These are phyloP conservation scores for Epistrophe eligans DNA, from an alignment of 2,888 invertebrate species.

Conservation along the genomic window DNA sequence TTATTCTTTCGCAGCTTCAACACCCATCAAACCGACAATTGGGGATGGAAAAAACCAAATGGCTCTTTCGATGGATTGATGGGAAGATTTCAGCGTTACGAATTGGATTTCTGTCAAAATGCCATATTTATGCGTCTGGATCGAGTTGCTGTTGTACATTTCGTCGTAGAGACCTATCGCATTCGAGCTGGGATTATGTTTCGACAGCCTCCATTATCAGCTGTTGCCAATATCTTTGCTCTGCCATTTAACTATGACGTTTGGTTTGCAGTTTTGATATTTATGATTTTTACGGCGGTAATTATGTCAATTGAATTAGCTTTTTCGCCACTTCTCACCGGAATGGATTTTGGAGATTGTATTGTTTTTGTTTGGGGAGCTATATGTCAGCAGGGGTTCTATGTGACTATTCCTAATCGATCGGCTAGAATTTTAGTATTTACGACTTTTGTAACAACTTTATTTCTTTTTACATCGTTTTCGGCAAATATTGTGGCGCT, in stretches of 20 bases:
- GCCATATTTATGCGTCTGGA: slow-evolving; percentile 86
- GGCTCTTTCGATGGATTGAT: slow-evolving; percentile 86
- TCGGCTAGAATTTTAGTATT: slow-evolving; percentile 86
- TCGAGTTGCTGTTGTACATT: slow-evolving; percentile 85
- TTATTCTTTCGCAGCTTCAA: slow-evolving; percentile 80
- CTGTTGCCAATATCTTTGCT: slow-evolving; percentile 86
- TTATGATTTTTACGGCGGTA: slow-evolving; percentile 79
- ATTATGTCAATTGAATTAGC: slow-evolving; percentile 79
- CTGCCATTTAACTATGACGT: slow-evolving; percentile 86
- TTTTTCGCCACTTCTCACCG: slow-evolving; percentile 78
- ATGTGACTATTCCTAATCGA: slow-evolving; percentile 84
- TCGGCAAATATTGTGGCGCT: slow-evolving; percentile 88
- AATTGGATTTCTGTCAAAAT: slow-evolving; percentile 85
- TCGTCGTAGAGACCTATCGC: slow-evolving; percentile 85
- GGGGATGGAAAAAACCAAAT: slow-evolving; percentile 85
- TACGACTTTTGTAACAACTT: slow-evolving; percentile 85
- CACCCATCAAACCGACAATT: slow-evolving; percentile 83
- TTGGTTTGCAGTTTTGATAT: slow-evolving; percentile 84
- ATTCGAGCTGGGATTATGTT: slow-evolving; percentile 86
- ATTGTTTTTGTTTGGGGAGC: slow-evolving; percentile 86
- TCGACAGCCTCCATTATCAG: slow-evolving; percentile 87
- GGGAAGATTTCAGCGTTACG: slow-evolving; percentile 85
- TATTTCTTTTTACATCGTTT: slow-evolving; percentile 87
- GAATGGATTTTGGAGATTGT: slow-evolving; percentile 83
- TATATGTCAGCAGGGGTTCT: slow-evolving; percentile 87